Base-by-base conservation (phyloP, 2,113 vertebrate species). In the Picathartes gymnocephalus region DNA sequence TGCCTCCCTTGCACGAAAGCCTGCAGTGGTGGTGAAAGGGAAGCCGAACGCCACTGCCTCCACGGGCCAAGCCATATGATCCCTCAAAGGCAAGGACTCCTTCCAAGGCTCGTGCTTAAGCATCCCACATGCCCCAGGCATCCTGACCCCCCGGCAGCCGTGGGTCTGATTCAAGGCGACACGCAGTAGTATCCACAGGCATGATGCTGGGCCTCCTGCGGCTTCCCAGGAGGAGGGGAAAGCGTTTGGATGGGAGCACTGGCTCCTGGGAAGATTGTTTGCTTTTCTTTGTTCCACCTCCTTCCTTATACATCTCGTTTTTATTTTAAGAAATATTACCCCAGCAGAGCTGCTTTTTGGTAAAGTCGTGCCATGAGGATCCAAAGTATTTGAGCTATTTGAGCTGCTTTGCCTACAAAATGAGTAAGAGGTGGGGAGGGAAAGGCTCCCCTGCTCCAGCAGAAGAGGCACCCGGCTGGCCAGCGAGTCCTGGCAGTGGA, bases 311-410 rank as follows among this genome's bases (percentile, higher is more conserved):
- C 79, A 83, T 95, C 93, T 94, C 47, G 0, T n/a, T 95, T 95
- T 97, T 94, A 94, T 95, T 97, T 97, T 95, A 94, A 97, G 96
- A 97, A 96, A 94, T 97, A 90, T 85, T 95, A 92, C 81, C 86
- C 86, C 27, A 1, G 45, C 21, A 1, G 90, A 94, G 65, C 69
- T 48, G 78, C 48, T 64, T 90, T 90, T 96, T 85, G 85, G 77
- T 88, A 89, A 95, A 94, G 88, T 18, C 1, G 44, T 71, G 70
- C 68, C 13, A 2, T 3, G 72, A 85, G 83, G 94, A 95, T 96
- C 90, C 93, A 95, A 96, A 93, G 31, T 95, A 97, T 96, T 92
- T 39, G 80, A 95, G 92, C 48, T 95, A 96, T 96, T 96, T 57
- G 77, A 96, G 74, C 78, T 88, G 80, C 62, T 95, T 78, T 82